Percentiles rank a stretch among this genome's conserved stretches.
Conservation (phyloP, 2,113 vertebrate genomes). For the Micronycteris hirsuta region DNA sequence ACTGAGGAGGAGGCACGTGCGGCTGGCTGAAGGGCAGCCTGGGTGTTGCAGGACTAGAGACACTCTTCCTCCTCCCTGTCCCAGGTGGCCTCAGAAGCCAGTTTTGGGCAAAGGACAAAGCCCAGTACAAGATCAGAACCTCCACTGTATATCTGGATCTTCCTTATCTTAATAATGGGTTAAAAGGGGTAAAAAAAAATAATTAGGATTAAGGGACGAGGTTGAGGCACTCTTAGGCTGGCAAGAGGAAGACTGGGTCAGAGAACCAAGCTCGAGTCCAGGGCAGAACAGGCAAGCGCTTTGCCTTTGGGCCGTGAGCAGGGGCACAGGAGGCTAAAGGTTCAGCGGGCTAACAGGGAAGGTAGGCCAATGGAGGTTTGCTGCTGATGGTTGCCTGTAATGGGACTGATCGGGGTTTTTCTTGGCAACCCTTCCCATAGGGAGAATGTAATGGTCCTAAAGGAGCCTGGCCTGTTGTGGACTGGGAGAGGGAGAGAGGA, state of each 20-base stretch:
- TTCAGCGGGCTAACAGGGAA: not conserved
- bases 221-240: not conserved
- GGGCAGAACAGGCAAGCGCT: not conserved
- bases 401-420: not conserved
- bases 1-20: fast-evolving
- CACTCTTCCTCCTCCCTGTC: not conserved
- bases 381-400: not conserved
- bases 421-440: not conserved
- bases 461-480: not conserved
- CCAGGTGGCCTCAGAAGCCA: not conserved
- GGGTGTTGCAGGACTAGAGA: not conserved
- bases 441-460: not conserved
- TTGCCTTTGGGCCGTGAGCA: not conserved
- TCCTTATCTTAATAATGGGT: not conserved
- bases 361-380: not conserved
- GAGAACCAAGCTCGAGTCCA: not conserved
- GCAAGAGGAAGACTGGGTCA: not conserved
- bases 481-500: not conserved
- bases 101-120: not conserved
- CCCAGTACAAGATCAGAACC: not conserved
- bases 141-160: not conserved
- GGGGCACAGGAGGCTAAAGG: not conserved
- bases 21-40: not conserved
- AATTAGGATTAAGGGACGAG: not conserved
- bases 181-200: not conserved